These are phyloP conservation scores for Alcedo atthis DNA, from an alignment of 2,797 vertebrate species.

Conservation along the genomic window DNA sequence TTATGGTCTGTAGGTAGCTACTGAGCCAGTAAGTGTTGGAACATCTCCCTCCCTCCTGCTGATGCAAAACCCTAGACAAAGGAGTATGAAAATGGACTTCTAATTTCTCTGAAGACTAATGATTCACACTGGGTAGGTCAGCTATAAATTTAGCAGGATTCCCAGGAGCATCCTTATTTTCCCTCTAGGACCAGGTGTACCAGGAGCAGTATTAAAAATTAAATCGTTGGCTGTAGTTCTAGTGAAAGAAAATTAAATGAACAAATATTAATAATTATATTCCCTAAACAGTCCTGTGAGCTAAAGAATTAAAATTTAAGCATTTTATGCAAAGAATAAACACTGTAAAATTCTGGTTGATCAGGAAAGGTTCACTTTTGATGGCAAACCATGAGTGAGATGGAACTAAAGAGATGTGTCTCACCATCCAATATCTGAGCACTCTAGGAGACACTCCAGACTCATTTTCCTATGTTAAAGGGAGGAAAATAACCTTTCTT, in stretches of 20 bases:
- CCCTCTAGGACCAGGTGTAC: background rate
- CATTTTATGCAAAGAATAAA: background rate
- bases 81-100: background rate
- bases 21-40: background rate
- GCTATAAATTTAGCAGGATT: conserved; percentile 24
- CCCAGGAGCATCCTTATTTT: conserved; percentile 13
- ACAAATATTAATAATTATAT: conserved; percentile 56
- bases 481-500: background rate
- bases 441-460: background rate
- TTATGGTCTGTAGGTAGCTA: background rate
- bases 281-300: conserved; percentile 1
- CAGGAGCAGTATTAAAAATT: conserved; percentile 42
- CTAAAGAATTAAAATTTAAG: background rate
- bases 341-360: background rate
- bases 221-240: background rate
- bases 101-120: conserved; percentile 24
- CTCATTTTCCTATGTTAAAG: background rate
- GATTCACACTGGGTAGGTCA: background rate
- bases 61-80: background rate
- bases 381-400: background rate
- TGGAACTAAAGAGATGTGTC: background rate
- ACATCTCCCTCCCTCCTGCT: background rate
- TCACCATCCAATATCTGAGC: background rate
- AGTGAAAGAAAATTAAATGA: conserved; percentile 53
- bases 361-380: background rate